phyloP scores from a whole-genome alignment of 2,888 invertebrate species.

The Chloroclysta siterata region DNA sequence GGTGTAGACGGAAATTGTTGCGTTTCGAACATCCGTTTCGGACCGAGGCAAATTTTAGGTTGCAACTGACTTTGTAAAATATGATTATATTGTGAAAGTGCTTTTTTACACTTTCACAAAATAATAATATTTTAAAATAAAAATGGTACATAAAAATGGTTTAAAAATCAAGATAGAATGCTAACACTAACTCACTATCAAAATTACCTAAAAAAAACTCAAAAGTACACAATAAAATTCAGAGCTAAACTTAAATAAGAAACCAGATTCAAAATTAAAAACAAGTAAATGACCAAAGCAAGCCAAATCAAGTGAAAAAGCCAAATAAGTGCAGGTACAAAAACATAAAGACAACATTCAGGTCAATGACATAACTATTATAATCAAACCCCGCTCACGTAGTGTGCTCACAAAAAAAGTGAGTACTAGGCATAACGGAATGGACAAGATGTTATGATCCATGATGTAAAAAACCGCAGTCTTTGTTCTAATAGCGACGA shows the following conservation, averaged over 20 bases:
- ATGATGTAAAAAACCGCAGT: conserved; percentile 12
- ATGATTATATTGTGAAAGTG: too few species aligned
- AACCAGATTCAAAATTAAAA: background rate
- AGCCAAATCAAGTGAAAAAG: background rate
- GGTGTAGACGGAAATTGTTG: conserved; percentile 34
- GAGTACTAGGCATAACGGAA: conserved; percentile 35
- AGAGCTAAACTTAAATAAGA: background rate
- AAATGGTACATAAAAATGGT: too few species aligned
- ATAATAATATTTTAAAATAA: background rate
- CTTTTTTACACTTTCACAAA: background rate
- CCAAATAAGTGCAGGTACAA: background rate
- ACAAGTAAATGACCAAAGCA: background rate
- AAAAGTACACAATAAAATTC: background rate
- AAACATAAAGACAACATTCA: conserved; percentile 18
- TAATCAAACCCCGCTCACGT: conserved; percentile 36
- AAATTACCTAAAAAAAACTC: too few species aligned
- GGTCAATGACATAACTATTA: conserved; percentile 37
- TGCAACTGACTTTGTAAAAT: conserved; percentile 4
- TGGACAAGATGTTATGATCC: conserved; percentile 32
- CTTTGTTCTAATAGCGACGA: background rate
- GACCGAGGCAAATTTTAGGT: conserved; percentile 26
- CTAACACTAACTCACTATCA: too few species aligned
- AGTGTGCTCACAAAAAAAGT: conserved; percentile 40
- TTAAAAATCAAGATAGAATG: too few species aligned
- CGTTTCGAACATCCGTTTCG: conserved; percentile 34